Percentiles rank a stretch among this genome's conserved stretches.
Conservation (phyloP, 2,888 invertebrate genomes). For the Lasioglossum figueresi region DNA sequence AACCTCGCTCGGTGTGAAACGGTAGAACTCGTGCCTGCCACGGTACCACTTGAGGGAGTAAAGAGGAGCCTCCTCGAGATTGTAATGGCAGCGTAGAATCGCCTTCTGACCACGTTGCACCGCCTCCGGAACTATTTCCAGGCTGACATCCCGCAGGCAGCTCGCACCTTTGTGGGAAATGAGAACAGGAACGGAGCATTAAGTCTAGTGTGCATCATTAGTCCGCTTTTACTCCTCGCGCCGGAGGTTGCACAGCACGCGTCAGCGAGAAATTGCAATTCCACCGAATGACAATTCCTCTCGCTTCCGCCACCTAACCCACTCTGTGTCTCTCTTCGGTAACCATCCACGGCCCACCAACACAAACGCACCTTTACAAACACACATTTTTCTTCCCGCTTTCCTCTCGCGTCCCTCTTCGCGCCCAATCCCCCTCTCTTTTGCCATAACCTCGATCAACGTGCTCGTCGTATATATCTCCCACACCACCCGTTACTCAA, state of each 20-base stretch:
- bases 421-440: neutral
- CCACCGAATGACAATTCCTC: conserved; percentile 77
- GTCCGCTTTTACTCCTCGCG: conserved; percentile 74
- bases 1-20: conserved; percentile 91
- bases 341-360: conserved; percentile 16
- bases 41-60: conserved; percentile 96
- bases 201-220: conserved; percentile 79
- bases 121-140: conserved; percentile 89
- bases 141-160: conserved; percentile 89
- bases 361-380: conserved; percentile 14
- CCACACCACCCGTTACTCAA: neutral
- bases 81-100: conserved; percentile 90
- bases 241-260: conserved; percentile 70
- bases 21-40: conserved; percentile 92
- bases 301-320: conserved; percentile 52
- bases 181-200: conserved; percentile 73
- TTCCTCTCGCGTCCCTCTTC: conserved; percentile 31
- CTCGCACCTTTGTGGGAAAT: conserved; percentile 85
- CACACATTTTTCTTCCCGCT: conserved; percentile 47
- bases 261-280: conserved; percentile 81
- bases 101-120: conserved; percentile 89
- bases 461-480: neutral
- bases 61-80: conserved; percentile 90
- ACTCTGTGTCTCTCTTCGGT: conserved; percentile 14
- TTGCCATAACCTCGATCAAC: conserved; percentile 37